These are phyloP conservation scores for Aelia acuminata DNA, from an alignment of 2,888 invertebrate species.

Conservation along the genomic window DNA sequence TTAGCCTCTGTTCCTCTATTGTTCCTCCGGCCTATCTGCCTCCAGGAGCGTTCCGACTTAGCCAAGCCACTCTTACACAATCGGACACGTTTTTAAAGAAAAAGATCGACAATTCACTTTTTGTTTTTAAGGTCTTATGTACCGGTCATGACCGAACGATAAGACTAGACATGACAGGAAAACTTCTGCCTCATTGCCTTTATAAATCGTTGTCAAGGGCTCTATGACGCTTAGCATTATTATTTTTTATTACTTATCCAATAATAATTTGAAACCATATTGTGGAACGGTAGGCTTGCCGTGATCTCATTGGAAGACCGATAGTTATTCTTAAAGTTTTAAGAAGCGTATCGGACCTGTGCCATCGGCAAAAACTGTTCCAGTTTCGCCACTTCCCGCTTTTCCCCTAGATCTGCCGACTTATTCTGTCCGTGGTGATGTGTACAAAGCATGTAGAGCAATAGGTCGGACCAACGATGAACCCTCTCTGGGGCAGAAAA, in stretches of 20 bases:
- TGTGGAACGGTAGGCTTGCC: background rate
- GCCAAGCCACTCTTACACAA: background rate
- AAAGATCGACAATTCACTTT: background rate
- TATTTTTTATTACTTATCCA: background rate
- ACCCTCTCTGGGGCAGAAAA: background rate
- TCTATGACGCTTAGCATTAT: background rate
- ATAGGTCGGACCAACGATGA: background rate
- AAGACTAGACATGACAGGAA: background rate
- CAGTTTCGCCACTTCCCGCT: background rate
- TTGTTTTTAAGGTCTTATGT: background rate
- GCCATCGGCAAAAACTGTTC: background rate
- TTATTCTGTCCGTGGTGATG: background rate
- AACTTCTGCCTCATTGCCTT: background rate
- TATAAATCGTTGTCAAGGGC: background rate
- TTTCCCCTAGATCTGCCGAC: background rate
- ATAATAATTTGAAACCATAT: background rate
- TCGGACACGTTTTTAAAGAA: background rate
- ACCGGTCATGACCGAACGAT: background rate
- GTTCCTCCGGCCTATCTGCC: conserved; percentile 14
- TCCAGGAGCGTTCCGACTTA: background rate
- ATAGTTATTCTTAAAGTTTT: background rate
- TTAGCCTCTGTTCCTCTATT: conserved; percentile 18
- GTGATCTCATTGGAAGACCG: background rate
- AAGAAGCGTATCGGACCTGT: background rate
- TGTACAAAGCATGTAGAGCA: background rate